Conservation (phyloP, 2,888 invertebrate genomes). For the Drosophila multiciliata region DNA sequence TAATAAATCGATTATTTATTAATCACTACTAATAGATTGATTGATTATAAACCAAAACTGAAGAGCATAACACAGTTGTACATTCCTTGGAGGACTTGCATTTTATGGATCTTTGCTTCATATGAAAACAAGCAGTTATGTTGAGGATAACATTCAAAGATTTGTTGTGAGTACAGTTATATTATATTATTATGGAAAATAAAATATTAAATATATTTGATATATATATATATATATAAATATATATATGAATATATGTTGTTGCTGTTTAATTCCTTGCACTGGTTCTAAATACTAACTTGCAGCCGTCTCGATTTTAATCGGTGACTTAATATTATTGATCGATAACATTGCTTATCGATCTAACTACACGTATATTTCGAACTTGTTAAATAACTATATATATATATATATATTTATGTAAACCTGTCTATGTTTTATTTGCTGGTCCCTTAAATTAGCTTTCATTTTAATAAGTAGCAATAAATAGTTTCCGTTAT, state of each 20-base stretch:
- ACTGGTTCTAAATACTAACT: conserved; percentile 6
- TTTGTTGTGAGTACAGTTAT: conserved; percentile 2
- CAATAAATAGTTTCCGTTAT: conserved; percentile 51
- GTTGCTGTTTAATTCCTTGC: neutral
- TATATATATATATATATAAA: neutral
- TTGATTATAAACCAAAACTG: conserved; percentile 3
- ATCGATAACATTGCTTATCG: conserved; percentile 24
- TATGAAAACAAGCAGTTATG: neutral
- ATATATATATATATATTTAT: conserved; percentile 32
- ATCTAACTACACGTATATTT: conserved; percentile 28
- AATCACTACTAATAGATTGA: neutral
- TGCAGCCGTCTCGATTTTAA: neutral
- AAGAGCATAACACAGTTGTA: neutral
- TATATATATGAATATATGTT: neutral
- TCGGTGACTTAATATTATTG: conserved; percentile 8
- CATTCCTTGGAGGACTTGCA: neutral
- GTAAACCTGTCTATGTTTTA: conserved; percentile 24
- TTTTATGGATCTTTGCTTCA: neutral
- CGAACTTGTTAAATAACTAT: conserved; percentile 40
- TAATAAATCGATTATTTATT: no score
- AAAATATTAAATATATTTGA: neutral
- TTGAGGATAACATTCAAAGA: neutral
- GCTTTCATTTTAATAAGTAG: conserved; percentile 50
- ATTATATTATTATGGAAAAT: neutral
- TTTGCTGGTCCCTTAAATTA: conserved; percentile 47